A percentile compares a stretch with the other conserved stretches of the same genome.
phyloP scores from a whole-genome alignment of 2,113 vertebrate species.

The Aldabrachelys gigantea region DNA sequence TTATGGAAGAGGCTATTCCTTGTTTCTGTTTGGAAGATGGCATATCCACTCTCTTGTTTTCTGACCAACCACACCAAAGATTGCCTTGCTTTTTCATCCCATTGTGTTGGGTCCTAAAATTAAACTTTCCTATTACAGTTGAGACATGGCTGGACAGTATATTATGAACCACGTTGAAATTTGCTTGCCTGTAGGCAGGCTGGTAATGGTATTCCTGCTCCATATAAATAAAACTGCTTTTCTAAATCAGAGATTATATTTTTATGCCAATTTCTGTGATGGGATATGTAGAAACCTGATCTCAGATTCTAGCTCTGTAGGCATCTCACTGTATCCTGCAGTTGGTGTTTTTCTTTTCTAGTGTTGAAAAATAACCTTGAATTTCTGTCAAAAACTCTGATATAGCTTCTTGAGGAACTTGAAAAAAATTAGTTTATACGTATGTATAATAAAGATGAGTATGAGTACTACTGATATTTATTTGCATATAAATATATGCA shows the following conservation, averaged over 20 bases:
- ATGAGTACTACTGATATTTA: background rate
- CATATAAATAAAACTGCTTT: background rate
- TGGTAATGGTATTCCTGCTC: background rate
- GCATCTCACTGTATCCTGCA: background rate
- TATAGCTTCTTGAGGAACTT: background rate
- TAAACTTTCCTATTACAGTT: constrained; percentile 5
- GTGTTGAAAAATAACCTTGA: background rate
- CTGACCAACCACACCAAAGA: background rate
- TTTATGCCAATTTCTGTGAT: background rate
- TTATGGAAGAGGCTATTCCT: background rate
- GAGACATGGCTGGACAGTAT: background rate
- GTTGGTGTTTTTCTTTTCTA: background rate
- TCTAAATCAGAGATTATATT: background rate
- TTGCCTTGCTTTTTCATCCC: background rate
- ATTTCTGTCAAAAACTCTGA: background rate
- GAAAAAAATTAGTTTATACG: background rate
- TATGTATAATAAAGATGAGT: background rate
- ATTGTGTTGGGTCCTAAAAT: background rate
- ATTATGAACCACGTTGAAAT: background rate
- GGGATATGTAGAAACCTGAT: background rate
- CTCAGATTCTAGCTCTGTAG: background rate
- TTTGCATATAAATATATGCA: background rate
- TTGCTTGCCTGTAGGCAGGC: background rate
- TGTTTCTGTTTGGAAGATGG: background rate
- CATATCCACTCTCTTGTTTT: background rate